Evolutionary conservation across 2,888 invertebrate species (phyloP), one percentile per base, ranked within the genome.

Genomic region (Drosophila seclusa): DNA sequence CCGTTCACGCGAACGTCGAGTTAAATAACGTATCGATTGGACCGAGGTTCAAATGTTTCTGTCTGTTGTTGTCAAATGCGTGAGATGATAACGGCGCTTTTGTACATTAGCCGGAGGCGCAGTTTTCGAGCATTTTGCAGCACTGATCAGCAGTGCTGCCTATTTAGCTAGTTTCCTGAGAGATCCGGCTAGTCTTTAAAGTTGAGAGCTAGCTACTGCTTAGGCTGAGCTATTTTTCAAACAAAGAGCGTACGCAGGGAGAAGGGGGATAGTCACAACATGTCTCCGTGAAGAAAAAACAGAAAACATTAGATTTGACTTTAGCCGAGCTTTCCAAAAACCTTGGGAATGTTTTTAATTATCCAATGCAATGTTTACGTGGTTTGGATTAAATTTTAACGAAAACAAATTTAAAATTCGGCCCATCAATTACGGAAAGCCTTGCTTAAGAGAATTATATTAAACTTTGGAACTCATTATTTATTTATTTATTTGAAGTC

Each of bases 81-180:
- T 8, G 53, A 60, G 42, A 54, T 73, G 73, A 81, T 79, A 79
- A 79, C 81, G 79, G 79, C 73, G 62, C 50, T 64, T 68, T 50
- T 31, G 34, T 50, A 24, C 32, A 42, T 55, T 11, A 34, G 38
- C 2, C 68, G 70, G 62, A 8, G 67, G 62, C 66, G 57, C 42
- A 55, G 73, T n/a, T 63, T 32, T 4, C 4, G 57, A 49, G 63
- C 50, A 31, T 31, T 27, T 42, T 27, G 7, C 10, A 36, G 16
- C 36, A 24, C 54, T 36, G 27, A n/a, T 18, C 13, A 38, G 8
- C 27, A 29, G 38, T 55, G 38, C 8, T 55, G 27, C 0, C 38
- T 0, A 29, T 29, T 38, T 38, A 38, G 55, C 55, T 38, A 10
- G 18, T 6, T 49, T 49, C 8, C 21, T 4, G 8, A 8, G 16